phyloP scores from a whole-genome alignment of 2,113 vertebrate genomes.

The Athene noctua region DNA sequence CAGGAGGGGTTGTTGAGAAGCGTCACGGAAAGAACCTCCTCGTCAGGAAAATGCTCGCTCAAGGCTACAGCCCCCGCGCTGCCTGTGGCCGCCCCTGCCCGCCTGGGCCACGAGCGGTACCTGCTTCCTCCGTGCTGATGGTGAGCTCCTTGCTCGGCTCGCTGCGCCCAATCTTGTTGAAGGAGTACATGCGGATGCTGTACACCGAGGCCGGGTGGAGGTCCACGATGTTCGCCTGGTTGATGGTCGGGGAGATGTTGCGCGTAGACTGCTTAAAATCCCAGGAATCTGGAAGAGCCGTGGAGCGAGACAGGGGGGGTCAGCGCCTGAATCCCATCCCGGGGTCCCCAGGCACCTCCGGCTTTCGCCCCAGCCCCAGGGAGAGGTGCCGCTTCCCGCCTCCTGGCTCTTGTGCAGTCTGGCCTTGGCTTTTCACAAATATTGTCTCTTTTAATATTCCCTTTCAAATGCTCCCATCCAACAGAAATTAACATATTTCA shows the following conservation, averaged over 20 bases:
- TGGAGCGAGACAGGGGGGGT: fast-evolving
- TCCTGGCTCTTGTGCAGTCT: fast-evolving
- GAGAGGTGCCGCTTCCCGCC: neutral
- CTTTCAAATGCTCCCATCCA: slow-evolving; percentile 65
- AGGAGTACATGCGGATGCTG: slow-evolving; percentile 98
- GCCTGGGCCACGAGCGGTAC: slow-evolving; percentile 3
- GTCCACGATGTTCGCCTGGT: slow-evolving; percentile 98
- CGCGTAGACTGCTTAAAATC: slow-evolving; percentile 95
- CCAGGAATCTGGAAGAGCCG: slow-evolving; percentile 84
- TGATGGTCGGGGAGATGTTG: slow-evolving; percentile 97
- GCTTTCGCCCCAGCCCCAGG: fast-evolving
- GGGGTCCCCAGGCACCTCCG: neutral
- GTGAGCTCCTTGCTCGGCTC: slow-evolving; percentile 97
- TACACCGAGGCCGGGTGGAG: slow-evolving; percentile 94
- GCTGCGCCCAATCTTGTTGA: slow-evolving; percentile 95
- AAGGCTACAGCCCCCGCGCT: fast-evolving
- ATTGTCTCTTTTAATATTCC: slow-evolving; percentile 67
- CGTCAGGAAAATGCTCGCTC: fast-evolving
- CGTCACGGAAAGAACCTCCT: too few relatives aligned
- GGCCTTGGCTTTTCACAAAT: neutral
- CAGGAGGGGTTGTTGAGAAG: neutral
- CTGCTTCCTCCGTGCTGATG: slow-evolving; percentile 95
- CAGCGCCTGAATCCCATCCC: fast-evolving
- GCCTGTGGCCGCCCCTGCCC: neutral
- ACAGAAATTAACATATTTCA: slow-evolving; percentile 67